These are phyloP conservation scores for Mus spretus DNA, from an alignment of 2,797 vertebrate species.

Conservation along the genomic window DNA sequence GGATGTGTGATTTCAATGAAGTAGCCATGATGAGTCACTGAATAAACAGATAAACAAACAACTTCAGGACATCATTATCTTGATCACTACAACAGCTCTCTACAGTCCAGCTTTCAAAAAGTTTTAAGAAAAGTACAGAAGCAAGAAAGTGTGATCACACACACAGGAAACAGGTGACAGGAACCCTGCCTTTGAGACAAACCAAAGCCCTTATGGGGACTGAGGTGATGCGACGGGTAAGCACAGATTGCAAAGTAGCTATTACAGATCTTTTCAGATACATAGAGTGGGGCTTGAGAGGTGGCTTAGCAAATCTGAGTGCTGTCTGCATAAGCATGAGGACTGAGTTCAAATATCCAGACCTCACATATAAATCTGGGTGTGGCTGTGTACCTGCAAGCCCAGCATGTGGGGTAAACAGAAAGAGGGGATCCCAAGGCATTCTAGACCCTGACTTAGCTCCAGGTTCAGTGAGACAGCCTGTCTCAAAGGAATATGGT, in stretches of 20 bases:
- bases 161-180: no score
- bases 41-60: not conserved
- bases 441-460: not conserved
- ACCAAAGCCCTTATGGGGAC: no score
- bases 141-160: not conserved
- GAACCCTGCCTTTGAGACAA: not conserved
- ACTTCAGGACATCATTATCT: not conserved
- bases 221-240: not conserved
- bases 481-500: not conserved
- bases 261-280: not conserved
- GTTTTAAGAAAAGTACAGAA: not conserved
- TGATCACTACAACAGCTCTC: not conserved
- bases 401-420: not conserved
- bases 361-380: not conserved
- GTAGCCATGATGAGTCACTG: not conserved
- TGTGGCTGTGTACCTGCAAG: not conserved
- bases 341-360: not conserved
- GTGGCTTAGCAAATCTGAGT: not conserved
- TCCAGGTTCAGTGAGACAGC: not conserved
- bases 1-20: not conserved
- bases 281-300: not conserved
- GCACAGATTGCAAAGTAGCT: not conserved
- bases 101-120: not conserved
- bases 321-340: not conserved
- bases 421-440: not conserved